Base-by-base conservation (phyloP, 2,797 vertebrate genomes). In the Malacoctenus gilli region DNA sequence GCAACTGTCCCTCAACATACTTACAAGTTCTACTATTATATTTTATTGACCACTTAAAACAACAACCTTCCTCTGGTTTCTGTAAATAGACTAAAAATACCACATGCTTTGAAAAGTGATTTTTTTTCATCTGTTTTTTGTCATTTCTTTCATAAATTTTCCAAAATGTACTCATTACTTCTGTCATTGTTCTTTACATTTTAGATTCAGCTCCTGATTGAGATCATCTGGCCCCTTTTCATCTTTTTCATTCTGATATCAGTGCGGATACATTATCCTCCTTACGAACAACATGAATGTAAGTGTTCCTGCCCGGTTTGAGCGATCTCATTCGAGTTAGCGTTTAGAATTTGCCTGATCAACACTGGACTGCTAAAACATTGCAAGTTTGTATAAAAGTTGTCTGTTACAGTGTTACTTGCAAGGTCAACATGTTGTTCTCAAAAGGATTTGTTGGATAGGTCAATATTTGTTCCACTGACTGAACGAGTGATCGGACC, bases 231-330 rank as follows among this genome's bases (percentile, higher is more conserved):
- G 97, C 97, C 97, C 14, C 91, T 99, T 5, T 96, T 99, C 77
- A 96, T 99, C 88, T 99, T 99, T 87, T 94, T 99, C 79, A 98
- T 99, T 84, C 77, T 99, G 86, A 96, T 98, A 79, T 98, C 96
- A 3, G 97, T 99, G 40, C 92, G 97, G 59, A 85, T 95, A 19
- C 90, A 93, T 75, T 99, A 96, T 80, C 97, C 97, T 4, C 96
- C 97, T 16, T 95, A 98, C 0, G 97, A 99, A 68, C 97, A 99
- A 66, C 96, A 97, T 82, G 94, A 99, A 89, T 99, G 97, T 99
- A 90, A 98, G 68, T 65, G 38, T 43, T 54, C 28, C 34, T 41
- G 18, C 41, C 14, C 8, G 3, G 16, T 19, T n/a, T n/a, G n/a
- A n/a, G n/a, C n/a, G n/a, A n/a, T n/a, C n/a, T n/a, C n/a, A n/a